Evolutionary conservation across 2,797 vertebrate species (phyloP).

Genomic region (Hephaestus fuliginosus): DNA sequence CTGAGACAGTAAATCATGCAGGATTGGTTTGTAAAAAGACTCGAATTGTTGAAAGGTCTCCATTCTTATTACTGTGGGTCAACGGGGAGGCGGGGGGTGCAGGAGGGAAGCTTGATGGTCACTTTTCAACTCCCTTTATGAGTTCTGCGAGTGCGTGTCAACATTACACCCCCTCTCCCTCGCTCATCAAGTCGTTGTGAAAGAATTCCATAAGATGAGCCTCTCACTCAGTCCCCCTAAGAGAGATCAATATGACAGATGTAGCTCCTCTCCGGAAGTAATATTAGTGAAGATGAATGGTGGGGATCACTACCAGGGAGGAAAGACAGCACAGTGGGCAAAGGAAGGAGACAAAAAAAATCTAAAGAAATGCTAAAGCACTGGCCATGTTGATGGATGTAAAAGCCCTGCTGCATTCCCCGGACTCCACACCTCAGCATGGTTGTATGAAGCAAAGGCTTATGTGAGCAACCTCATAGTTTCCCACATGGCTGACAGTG

Average conservation of each 20-base stretch:
- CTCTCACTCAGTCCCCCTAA: slow-evolving; percentile 3
- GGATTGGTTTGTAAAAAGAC: slow-evolving; percentile 24
- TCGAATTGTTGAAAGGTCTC: slow-evolving; percentile 18
- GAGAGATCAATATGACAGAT: slow-evolving; percentile 49
- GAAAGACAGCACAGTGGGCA: slow-evolving; percentile 18
- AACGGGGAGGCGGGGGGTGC: not conserved
- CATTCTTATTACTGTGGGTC: slow-evolving; percentile 24
- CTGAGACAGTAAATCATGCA: slow-evolving; percentile 10
- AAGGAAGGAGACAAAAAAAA: slow-evolving; percentile 13
- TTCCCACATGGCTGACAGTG: not conserved
- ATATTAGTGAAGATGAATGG: slow-evolving; percentile 46
- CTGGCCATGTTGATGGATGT: slow-evolving; percentile 31
- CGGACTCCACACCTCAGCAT: slow-evolving; percentile 4
- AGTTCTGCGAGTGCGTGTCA: slow-evolving; percentile 35
- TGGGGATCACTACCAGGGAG: slow-evolving; percentile 10
- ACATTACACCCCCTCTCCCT: slow-evolving; percentile 19
- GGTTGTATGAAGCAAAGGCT: slow-evolving; percentile 6
- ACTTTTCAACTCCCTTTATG: slow-evolving; percentile 25
- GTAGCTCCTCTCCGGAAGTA: slow-evolving; percentile 17
- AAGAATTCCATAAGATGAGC: slow-evolving; percentile 35
- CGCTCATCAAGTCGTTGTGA: slow-evolving; percentile 34
- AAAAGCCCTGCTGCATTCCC: slow-evolving; percentile 12
- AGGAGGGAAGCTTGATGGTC: not conserved
- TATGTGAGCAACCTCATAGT: slow-evolving; percentile 7
- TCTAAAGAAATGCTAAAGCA: slow-evolving; percentile 14